Evolutionary conservation across 64 coral and sea anemone genomes (phyloP).

Genomic region (Montipora capricornis): DNA sequence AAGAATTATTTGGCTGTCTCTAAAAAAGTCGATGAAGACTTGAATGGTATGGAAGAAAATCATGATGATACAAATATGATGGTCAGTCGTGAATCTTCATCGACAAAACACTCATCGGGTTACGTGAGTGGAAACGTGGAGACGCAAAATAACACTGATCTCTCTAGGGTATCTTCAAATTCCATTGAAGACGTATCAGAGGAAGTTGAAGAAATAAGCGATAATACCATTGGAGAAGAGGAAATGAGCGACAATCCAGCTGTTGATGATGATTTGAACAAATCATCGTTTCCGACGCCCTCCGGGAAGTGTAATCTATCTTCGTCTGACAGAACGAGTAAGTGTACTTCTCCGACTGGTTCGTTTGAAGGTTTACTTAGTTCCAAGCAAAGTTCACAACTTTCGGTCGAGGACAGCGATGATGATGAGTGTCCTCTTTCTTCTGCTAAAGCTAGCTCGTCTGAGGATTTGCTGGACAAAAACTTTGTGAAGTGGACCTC

Average conservation of each 20-base stretch:
- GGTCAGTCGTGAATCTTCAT: background rate
- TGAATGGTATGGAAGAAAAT: constrained; percentile 20
- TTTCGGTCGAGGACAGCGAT: constrained; percentile 19
- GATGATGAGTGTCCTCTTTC: constrained; percentile 23
- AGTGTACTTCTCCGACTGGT: background rate
- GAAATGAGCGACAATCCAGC: background rate
- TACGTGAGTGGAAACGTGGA: background rate
- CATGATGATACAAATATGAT: background rate
- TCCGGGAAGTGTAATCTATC: background rate
- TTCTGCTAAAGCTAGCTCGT: background rate
- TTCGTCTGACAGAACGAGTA: background rate
- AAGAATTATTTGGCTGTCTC: constrained; percentile 33
- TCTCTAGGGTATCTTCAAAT: background rate
- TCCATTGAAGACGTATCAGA: background rate
- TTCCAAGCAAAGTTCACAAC: background rate
- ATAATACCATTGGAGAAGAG: background rate
- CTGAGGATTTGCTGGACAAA: constrained; percentile 25
- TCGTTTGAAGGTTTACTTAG: constrained; percentile 12
- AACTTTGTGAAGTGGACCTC: constrained; percentile 27
- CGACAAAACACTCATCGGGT: background rate
- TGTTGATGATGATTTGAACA: background rate
- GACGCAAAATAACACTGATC: background rate
- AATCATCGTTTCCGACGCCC: no score
- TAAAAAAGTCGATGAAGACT: background rate
- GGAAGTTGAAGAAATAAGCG: background rate